Evolutionary conservation across 2,113 vertebrate species (phyloP).

Genomic region (Phalacrocorax aristotelis): DNA sequence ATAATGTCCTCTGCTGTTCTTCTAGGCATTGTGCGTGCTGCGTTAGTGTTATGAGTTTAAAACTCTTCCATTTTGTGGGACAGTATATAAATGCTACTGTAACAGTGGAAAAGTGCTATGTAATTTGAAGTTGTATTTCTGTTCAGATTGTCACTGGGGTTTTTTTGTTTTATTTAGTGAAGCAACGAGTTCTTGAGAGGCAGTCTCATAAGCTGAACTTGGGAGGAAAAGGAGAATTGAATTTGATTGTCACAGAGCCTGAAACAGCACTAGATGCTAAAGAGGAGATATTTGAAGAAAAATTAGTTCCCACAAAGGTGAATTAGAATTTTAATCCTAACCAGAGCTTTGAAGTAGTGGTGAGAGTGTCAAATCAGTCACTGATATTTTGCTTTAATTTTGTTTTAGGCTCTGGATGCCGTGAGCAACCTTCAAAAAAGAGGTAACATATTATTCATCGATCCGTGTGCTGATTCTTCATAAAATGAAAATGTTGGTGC

Average conservation of each 20-base stretch:
- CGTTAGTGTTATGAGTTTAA: accelerated
- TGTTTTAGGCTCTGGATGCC: constrained; percentile 42
- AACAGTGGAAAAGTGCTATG: background rate
- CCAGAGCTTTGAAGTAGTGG: background rate
- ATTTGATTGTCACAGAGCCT: constrained; percentile 70
- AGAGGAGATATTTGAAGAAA: background rate
- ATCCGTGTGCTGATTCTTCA: background rate
- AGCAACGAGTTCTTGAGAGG: constrained; percentile 77
- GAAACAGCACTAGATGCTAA: background rate
- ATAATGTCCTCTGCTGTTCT: background rate
- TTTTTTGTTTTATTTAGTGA: constrained; percentile 67
- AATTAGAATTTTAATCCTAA: background rate
- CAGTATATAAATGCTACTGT: accelerated
- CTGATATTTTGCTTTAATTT: constrained; percentile 40
- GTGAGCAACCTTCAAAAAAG: background rate
- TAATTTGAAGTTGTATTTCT: background rate
- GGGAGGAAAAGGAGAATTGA: constrained; percentile 55
- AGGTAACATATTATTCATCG: constrained; percentile 44
- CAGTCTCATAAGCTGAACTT: constrained; percentile 72
- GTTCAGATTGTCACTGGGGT: background rate
- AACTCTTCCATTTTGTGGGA: background rate
- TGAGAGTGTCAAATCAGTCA: background rate
- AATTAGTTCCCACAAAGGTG: background rate
- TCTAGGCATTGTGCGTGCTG: accelerated
- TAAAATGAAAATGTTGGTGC: background rate